Evolutionary conservation across 1,140 invertebrate species (phyloP).

Genomic region (Melipona quadrifasciata): DNA sequence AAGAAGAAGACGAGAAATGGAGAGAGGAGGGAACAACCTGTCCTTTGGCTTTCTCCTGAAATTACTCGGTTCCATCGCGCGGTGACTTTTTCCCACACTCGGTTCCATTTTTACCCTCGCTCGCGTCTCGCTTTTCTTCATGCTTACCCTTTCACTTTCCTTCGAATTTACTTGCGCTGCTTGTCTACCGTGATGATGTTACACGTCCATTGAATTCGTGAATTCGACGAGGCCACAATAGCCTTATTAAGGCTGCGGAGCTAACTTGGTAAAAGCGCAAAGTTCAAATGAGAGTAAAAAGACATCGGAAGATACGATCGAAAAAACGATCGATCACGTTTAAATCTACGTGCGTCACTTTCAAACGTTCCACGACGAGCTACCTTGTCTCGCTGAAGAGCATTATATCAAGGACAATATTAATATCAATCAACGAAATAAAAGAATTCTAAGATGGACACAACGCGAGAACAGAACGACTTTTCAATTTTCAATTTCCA

Average conservation of each 20-base stretch:
- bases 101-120: slow-evolving; percentile 12
- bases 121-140: background rate
- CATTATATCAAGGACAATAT: too few relatives aligned
- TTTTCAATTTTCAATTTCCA: background rate
- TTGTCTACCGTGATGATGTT: background rate
- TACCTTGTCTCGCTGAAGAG: too few relatives aligned
- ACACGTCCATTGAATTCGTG: too few relatives aligned
- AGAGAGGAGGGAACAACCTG: slow-evolving; percentile 33
- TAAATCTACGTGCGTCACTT: too few relatives aligned
- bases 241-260: background rate
- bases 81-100: too few relatives aligned
- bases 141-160: background rate
- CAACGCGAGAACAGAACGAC: too few relatives aligned
- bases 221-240: background rate
- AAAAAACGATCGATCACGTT: too few relatives aligned
- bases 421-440: too few relatives aligned
- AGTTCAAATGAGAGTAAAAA: too few relatives aligned
- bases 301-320: too few relatives aligned
- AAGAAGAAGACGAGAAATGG: slow-evolving; percentile 17
- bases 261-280: too few relatives aligned
- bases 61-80: slow-evolving; percentile 50
- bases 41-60: slow-evolving; percentile 46
- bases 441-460: background rate
- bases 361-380: too few relatives aligned
- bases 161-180: background rate